These are phyloP conservation scores for Gnathonemus echidnorhynchus DNA, from an alignment of 2,113 vertebrate species.

Conservation along the genomic window DNA sequence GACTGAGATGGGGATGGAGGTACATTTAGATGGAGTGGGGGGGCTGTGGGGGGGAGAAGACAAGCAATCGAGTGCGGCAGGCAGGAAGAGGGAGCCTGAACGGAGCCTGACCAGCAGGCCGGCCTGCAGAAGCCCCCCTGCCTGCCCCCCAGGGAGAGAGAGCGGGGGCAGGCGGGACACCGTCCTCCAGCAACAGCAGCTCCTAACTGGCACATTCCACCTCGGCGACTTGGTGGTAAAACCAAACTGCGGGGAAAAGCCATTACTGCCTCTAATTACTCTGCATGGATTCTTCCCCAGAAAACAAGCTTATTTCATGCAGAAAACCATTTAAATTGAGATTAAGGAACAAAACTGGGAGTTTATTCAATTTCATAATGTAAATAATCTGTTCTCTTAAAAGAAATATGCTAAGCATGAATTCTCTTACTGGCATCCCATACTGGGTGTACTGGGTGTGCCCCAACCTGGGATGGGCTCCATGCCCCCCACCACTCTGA, in stretches of 20 bases:
- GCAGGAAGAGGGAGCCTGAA: neutral
- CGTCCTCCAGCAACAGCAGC: neutral
- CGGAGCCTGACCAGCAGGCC: neutral
- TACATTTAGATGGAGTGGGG: neutral
- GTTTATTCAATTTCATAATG: neutral
- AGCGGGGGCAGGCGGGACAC: neutral
- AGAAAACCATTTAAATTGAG: conserved; percentile 8
- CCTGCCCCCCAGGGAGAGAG: neutral
- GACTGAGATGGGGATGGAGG: neutral
- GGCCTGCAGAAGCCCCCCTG: neutral
- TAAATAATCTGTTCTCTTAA: neutral
- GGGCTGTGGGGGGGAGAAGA: neutral
- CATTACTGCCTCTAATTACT: conserved; percentile 19
- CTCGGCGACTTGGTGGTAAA: neutral
- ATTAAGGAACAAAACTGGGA: conserved; percentile 6
- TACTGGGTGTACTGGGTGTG: neutral
- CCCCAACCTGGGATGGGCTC: neutral
- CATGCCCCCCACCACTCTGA: neutral
- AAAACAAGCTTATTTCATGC: conserved; percentile 20
- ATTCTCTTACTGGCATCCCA: neutral
- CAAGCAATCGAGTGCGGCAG: neutral
- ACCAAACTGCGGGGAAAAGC: neutral
- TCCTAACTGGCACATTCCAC: neutral
- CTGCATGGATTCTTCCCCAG: conserved; percentile 18
- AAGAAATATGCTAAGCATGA: neutral